phyloP scores from a whole-genome alignment of 2,888 invertebrate genomes.

The Anthoptus insignis region DNA sequence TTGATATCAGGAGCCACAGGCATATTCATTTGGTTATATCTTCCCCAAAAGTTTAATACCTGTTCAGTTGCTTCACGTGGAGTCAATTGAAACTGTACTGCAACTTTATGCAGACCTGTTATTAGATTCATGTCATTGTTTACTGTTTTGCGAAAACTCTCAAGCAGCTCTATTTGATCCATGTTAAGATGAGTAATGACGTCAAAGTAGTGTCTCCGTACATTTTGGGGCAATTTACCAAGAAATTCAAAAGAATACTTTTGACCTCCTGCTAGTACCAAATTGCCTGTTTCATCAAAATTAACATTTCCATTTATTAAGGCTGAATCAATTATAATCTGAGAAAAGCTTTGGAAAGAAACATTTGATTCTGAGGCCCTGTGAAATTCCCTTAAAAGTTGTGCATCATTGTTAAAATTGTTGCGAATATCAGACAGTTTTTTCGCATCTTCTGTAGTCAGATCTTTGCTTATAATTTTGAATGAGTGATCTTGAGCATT shows the following conservation, averaged over 20 bases:
- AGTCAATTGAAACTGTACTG: constrained; percentile 44
- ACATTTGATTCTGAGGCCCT: constrained; percentile 47
- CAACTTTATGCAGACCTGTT: constrained; percentile 44
- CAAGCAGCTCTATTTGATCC: constrained; percentile 49
- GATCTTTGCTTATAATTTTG: constrained; percentile 44
- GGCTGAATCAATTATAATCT: constrained; percentile 46
- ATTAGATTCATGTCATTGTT: constrained; percentile 48
- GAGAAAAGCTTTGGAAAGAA: constrained; percentile 45
- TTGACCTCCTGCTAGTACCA: constrained; percentile 41
- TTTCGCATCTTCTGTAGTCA: constrained; percentile 40
- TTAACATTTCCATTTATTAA: constrained; percentile 9
- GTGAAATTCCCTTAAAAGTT: constrained; percentile 47
- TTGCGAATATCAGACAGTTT: constrained; percentile 42
- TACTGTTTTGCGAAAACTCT: constrained; percentile 45
- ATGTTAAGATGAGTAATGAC: constrained; percentile 44
- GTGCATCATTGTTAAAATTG: constrained; percentile 47
- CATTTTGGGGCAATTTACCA: constrained; percentile 27
- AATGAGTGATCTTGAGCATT: constrained; percentile 50
- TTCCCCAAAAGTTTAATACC: constrained; percentile 48
- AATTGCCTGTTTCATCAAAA: constrained; percentile 27
- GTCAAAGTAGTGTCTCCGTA: constrained; percentile 46
- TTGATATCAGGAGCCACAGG: constrained; percentile 38
- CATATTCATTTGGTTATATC: constrained; percentile 37
- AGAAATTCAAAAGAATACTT: constrained; percentile 41
- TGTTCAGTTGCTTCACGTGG: constrained; percentile 47